Evolutionary conservation across 2,888 invertebrate genomes (phyloP), one percentile per base, ranked within the genome.

Genomic region (Phragmatobia fuliginosa): DNA sequence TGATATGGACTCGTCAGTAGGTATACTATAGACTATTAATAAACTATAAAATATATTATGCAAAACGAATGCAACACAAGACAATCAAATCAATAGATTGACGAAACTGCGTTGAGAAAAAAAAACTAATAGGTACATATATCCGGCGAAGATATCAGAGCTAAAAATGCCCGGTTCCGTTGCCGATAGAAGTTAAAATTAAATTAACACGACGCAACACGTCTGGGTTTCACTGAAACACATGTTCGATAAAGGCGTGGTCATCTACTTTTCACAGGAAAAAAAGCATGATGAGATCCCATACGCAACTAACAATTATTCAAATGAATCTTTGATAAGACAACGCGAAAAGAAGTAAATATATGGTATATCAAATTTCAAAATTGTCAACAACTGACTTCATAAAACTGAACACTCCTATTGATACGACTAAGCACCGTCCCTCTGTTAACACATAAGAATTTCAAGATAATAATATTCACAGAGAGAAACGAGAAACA

Each of bases 161-260:
- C 25, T 36, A 67, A 63, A 62, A 45, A 62, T 36, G 31, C 31
- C 25, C 36, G 58, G 59, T 45, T 16, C 33, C n/a, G 32, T 36
- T 16, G 25, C 36, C 16, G 28, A 31, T 36, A 45, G 25, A 62
- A 58, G 62, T 58, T 66, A 66, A 58, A 70, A 66, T 58, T 66
- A 66, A 45, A 66, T 62, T n/a, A 32, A 66, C 62, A 56, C 28
- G 25, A n/a, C 41, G 38, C 59, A 38, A 59, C 38, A 28, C 8
- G n/a, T 41, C 31, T 58, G 52, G 18, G 3, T 36, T 28, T 56
- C 36, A 52, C 28, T 56, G 36, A 38, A 38, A 56, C 18, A 36
- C 52, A 56, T 49, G 32, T 52, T 64, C 11, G 6, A 28, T 16
- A 1, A 28, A 56, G 28, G 25, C 28, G 56, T 56, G 56, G 16